phyloP scores from a whole-genome alignment of 2,888 invertebrate genomes.

The Chymomyza procnemis region DNA sequence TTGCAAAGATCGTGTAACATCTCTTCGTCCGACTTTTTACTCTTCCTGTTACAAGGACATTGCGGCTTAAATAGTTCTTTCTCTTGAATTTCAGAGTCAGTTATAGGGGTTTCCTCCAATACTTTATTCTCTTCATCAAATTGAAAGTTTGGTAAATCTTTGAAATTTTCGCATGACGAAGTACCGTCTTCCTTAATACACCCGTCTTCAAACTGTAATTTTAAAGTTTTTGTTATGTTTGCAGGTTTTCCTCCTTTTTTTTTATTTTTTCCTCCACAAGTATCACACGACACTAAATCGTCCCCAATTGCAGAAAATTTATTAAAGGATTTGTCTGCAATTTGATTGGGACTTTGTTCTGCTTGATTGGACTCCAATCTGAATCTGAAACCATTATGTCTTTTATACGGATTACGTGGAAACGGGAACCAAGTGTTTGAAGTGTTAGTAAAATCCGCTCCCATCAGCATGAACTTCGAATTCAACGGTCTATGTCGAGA shows the following conservation, averaged over 20 bases:
- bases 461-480: too few species aligned
- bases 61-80: neutral
- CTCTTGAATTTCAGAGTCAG: neutral
- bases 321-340: neutral
- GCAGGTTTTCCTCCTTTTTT: conserved; percentile 2
- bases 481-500: too few species aligned
- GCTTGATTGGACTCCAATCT: neutral
- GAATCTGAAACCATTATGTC: too few species aligned
- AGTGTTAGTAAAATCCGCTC: too few species aligned
- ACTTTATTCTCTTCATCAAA: too few species aligned
- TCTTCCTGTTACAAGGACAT: neutral
- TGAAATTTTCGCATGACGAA: conserved; percentile 25
- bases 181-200: conserved; percentile 15
- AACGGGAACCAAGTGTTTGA: too few species aligned
- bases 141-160: neutral
- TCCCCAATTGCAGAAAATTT: neutral
- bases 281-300: conserved; percentile 19
- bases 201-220: too few species aligned
- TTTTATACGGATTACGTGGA: too few species aligned
- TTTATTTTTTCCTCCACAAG: conserved; percentile 38
- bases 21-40: conserved; percentile 6
- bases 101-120: neutral
- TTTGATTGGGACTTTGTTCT: neutral
- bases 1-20: neutral
- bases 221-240: neutral